Percentiles rank a stretch among this genome's conserved stretches.
These are phyloP conservation scores for Agonopterix arenella DNA, from an alignment of 2,888 invertebrate species.

Conservation along the genomic window DNA sequence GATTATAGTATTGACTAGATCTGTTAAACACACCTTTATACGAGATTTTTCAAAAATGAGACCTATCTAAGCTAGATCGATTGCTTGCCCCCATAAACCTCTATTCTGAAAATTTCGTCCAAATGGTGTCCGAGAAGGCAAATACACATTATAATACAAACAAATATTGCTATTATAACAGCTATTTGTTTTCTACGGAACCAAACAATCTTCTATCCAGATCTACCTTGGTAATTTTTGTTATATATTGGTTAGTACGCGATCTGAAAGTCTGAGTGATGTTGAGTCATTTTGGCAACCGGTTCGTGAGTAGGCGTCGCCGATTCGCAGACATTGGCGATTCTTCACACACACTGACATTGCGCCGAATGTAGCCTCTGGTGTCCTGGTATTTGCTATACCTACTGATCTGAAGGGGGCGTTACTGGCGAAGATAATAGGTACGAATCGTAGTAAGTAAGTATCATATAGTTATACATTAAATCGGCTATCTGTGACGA, in stretches of 20 bases:
- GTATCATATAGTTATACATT: too few species aligned
- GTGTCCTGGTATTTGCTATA: slow-evolving; percentile 43
- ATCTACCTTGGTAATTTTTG: not conserved
- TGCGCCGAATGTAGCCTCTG: slow-evolving; percentile 27
- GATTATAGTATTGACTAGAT: too few species aligned
- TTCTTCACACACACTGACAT: slow-evolving; percentile 34
- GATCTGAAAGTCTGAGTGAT: slow-evolving; percentile 10
- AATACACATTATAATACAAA: too few species aligned
- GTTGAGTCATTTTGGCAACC: slow-evolving; percentile 66
- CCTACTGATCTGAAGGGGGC: slow-evolving; percentile 16
- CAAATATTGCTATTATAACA: not conserved
- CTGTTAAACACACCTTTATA: too few species aligned
- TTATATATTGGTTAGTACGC: not conserved
- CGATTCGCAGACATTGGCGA: slow-evolving; percentile 35
- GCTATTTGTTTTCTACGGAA: not conserved
- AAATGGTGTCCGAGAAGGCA: too few species aligned
- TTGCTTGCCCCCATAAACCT: too few species aligned
- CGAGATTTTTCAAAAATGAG: too few species aligned
- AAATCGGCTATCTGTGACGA: too few species aligned
- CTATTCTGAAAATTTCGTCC: too few species aligned
- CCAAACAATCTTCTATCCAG: not conserved
- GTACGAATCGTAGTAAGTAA: not conserved
- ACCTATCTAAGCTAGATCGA: too few species aligned
- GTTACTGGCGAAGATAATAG: not conserved
- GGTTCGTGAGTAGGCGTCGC: slow-evolving; percentile 58